phyloP scores from a whole-genome alignment of 1,140 invertebrate species.

The Lerema accius region DNA sequence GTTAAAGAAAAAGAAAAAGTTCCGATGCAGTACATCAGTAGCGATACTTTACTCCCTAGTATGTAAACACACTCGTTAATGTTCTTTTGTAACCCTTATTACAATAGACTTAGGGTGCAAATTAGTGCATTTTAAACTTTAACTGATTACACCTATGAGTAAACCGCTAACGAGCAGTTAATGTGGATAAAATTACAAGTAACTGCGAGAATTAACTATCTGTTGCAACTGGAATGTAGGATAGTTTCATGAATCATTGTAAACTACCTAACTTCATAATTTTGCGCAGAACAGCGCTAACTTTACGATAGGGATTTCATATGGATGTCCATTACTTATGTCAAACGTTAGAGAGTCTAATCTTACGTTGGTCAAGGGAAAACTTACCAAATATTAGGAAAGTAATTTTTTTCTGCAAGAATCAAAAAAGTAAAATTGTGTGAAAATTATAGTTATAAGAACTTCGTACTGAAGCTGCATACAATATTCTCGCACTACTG shows the following conservation, averaged over 20 bases:
- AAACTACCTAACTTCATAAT: background rate
- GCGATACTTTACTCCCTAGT: background rate
- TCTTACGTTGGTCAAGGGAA: too few relatives aligned
- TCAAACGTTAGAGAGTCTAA: too few relatives aligned
- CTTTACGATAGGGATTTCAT: too few relatives aligned
- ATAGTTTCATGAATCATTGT: constrained; percentile 5
- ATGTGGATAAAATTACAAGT: constrained; percentile 14
- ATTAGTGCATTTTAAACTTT: background rate
- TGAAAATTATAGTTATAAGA: too few relatives aligned
- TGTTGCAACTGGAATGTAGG: background rate
- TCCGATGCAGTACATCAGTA: background rate
- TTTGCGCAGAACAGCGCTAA: too few relatives aligned
- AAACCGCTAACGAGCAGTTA: constrained; percentile 14
- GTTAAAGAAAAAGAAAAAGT: background rate
- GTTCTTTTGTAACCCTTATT: background rate
- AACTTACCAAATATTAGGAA: too few relatives aligned
- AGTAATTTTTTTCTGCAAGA: too few relatives aligned
- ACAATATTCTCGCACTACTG: too few relatives aligned
- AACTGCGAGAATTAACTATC: constrained; percentile 4
- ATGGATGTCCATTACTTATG: too few relatives aligned
- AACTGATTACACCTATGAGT: background rate
- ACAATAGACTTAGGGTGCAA: background rate
- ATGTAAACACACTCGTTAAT: background rate
- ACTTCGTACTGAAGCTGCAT: too few relatives aligned
- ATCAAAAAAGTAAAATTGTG: too few relatives aligned